Evolutionary conservation across 2,797 vertebrate genomes (phyloP), one percentile per base, ranked within the genome.

Genomic region (Hybognathus amarus): DNA sequence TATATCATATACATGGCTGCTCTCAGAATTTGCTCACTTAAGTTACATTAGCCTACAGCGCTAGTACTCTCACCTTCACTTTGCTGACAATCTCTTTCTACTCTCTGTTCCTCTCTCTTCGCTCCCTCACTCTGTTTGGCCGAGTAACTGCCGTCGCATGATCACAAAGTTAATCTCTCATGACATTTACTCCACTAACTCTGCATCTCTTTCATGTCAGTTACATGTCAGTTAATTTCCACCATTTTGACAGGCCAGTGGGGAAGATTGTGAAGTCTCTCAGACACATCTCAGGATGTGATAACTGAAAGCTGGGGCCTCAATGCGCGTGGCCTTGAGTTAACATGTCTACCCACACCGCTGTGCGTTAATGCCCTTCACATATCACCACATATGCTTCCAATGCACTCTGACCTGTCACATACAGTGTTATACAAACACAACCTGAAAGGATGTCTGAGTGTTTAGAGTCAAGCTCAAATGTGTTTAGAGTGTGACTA

Each of bases 131-230:
- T 70, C 73, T 76, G 20, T 83, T 91, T 88, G 90, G 87, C 88
- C 89, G 87, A 89, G 85, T 89, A 90, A 91, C 91, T 92, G 91
- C 91, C 77, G 84, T 76, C 91, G 91, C 92, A 91, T 92, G 90
- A 61, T 88, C 90, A 74, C 76, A 87, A 89, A 68, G 81, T 90
- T 92, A 92, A 93, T 94, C 92, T 92, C 92, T 88, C 88, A 79
- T 92, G 92, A 94, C 92, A 93, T 93, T 93, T 93, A 64, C 74
- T 77, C 89, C 87, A 87, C n/a, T 86, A 90, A 88, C 86, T 87
- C 88, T 86, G 75, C 85, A 88, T 78, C 86, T 89, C 36, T 89
- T 86, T 85, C 18, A 75, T n/a, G n/a, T 70, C 40, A 45, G 3
- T 13, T 67, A 6, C 13, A 5, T 27, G 13, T 76, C 36, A 59